Evolutionary conservation across 2,113 vertebrate species (phyloP).

Genomic region (Zosterops japonicus): DNA sequence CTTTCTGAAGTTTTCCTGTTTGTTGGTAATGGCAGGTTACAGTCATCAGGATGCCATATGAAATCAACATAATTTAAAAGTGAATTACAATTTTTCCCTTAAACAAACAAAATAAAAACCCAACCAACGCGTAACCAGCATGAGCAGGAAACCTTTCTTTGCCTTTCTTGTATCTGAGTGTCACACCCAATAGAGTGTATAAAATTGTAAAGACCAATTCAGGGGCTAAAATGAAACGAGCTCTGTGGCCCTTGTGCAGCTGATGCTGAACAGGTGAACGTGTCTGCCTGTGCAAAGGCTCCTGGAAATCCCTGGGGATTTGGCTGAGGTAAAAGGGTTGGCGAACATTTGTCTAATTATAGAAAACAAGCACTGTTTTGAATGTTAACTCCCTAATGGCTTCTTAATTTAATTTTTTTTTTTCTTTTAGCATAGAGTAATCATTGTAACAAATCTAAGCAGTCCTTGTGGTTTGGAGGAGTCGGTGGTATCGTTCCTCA

Average conservation of each 20-base stretch:
- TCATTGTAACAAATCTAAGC: background rate
- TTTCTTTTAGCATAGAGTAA: background rate
- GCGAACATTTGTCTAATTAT: background rate
- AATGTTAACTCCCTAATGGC: constrained; percentile 21
- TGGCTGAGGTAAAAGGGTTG: background rate
- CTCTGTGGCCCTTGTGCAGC: background rate
- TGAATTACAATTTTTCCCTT: background rate
- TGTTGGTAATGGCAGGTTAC: background rate
- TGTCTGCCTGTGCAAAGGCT: background rate
- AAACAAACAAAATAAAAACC: background rate
- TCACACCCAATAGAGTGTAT: background rate
- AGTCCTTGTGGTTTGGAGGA: background rate
- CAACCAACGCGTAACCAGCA: accelerated
- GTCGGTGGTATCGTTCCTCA: accelerated
- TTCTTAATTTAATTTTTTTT: constrained; percentile 13
- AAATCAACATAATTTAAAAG: background rate
- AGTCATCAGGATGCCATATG: background rate
- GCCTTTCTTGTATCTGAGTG: background rate
- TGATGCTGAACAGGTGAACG: constrained; percentile 18
- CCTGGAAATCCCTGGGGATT: background rate
- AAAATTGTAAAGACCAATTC: background rate
- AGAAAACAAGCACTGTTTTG: constrained; percentile 34
- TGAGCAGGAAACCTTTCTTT: background rate
- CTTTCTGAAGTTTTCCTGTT: background rate
- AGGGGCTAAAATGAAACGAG: background rate